Conservation (phyloP, 2,113 vertebrate species). For the Motacilla tschutschensis region DNA sequence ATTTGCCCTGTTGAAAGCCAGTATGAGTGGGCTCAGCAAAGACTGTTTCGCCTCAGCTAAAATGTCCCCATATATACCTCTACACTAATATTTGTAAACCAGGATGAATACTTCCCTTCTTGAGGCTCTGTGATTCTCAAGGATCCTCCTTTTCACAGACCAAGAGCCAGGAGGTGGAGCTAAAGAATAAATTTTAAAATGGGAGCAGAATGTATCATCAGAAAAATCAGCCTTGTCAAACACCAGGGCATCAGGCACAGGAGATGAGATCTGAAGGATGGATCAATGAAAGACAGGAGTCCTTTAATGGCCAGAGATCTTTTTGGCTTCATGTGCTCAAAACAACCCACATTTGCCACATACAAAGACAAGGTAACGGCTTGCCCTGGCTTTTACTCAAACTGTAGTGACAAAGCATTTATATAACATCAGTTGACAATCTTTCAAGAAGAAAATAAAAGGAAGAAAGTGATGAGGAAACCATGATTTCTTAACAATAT, state of each 20-base stretch:
- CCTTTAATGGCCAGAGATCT: background rate
- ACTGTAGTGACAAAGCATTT: background rate
- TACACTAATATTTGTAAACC: background rate
- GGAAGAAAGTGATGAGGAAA: background rate
- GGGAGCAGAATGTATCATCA: background rate
- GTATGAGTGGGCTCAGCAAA: background rate
- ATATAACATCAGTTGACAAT: background rate
- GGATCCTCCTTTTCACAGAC: background rate
- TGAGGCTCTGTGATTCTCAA: background rate
- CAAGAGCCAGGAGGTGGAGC: constrained; percentile 49
- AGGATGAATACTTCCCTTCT: background rate
- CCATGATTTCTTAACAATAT: background rate
- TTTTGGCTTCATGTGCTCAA: background rate
- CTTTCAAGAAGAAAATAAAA: background rate
- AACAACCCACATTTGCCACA: background rate
- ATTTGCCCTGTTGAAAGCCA: background rate
- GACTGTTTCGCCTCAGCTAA: background rate
- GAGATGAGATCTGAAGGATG: background rate
- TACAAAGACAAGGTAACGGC: background rate
- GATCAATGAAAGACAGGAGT: background rate
- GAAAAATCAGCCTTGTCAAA: background rate
- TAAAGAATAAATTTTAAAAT: constrained; percentile 45
- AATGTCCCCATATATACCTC: background rate
- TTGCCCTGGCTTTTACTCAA: background rate
- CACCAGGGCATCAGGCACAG: background rate